These are phyloP conservation scores for Drosophila longiperda DNA, from an alignment of 2,888 invertebrate genomes.

Conservation along the genomic window DNA sequence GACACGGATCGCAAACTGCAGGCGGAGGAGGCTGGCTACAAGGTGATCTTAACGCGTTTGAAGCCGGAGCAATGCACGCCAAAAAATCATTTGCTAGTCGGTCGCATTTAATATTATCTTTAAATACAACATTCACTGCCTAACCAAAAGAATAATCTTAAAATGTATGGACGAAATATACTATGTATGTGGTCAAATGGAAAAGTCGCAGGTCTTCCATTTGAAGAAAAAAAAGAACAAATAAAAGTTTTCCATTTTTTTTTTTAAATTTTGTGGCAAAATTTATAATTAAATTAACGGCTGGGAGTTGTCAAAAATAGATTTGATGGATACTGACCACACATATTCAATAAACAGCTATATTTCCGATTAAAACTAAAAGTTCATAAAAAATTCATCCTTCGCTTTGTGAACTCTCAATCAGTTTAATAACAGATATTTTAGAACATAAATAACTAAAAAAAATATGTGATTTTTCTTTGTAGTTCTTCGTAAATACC, in stretches of 20 bases:
- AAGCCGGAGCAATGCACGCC: slow-evolving; percentile 94
- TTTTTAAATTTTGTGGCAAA: not conserved
- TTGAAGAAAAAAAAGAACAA: slow-evolving; percentile 14
- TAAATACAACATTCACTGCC: slow-evolving; percentile 38
- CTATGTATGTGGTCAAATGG: not conserved
- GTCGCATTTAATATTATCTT: slow-evolving; percentile 52
- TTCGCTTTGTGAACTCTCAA: not conserved
- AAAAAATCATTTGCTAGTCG: slow-evolving; percentile 88
- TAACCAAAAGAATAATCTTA: slow-evolving; percentile 20
- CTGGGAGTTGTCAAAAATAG: not conserved
- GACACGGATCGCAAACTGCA: slow-evolving; percentile 93
- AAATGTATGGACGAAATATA: slow-evolving; percentile 2
- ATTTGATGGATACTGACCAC: not conserved
- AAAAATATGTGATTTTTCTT: not conserved
- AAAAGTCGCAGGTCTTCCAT: slow-evolving; percentile 1
- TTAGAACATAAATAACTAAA: not conserved
- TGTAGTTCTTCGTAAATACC: slow-evolving; percentile 28
- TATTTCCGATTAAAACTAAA: not conserved
- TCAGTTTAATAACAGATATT: not conserved
- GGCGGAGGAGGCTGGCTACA: slow-evolving; percentile 91
- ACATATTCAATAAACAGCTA: not conserved
- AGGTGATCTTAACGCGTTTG: slow-evolving; percentile 90
- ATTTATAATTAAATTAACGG: not conserved
- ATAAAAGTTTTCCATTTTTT: slow-evolving; percentile 4
- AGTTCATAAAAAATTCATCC: not conserved